Evolutionary conservation across 1,140 invertebrate genomes (phyloP).

Genomic region (Eciton burchellii): DNA sequence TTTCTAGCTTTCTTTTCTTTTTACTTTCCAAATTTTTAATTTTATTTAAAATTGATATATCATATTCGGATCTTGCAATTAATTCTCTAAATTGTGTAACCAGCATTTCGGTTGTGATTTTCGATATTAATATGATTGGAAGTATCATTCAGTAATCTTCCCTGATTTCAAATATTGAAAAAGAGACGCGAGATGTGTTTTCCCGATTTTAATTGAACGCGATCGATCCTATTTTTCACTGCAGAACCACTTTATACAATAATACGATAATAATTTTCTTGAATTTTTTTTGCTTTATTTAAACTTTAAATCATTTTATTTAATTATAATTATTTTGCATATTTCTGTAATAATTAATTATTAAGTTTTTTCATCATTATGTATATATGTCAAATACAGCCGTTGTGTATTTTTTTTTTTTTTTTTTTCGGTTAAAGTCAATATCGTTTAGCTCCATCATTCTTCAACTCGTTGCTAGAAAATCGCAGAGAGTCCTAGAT

Average conservation of each 20-base stretch:
- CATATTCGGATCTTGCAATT: conserved; percentile 61
- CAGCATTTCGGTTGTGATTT: conserved; percentile 66
- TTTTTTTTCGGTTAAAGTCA: conserved; percentile 41
- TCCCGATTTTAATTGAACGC: conserved; percentile 61
- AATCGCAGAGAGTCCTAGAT: conserved; percentile 70
- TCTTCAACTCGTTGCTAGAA: conserved; percentile 25
- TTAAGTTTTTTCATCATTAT: conserved; percentile 81
- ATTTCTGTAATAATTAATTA: conserved; percentile 78
- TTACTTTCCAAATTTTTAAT: conserved; percentile 56
- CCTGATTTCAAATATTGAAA: conserved; percentile 57
- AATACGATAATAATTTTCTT: conserved; percentile 69
- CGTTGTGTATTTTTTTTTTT: conserved; percentile 45
- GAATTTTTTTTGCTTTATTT: conserved; percentile 78
- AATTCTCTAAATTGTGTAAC: conserved; percentile 63
- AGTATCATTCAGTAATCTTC: conserved; percentile 49
- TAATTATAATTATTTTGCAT: conserved; percentile 79
- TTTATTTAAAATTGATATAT: conserved; percentile 70
- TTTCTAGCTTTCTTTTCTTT: conserved; percentile 65
- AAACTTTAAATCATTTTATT: conserved; percentile 79
- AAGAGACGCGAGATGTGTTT: conserved; percentile 57
- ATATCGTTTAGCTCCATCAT: too few relatives aligned
- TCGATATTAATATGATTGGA: conserved; percentile 52
- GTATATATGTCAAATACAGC: conserved; percentile 77
- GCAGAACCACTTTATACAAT: conserved; percentile 69
- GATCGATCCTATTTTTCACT: conserved; percentile 62